phyloP scores from a whole-genome alignment of 1,140 invertebrate genomes.

The Anadara kagoshimensis region DNA sequence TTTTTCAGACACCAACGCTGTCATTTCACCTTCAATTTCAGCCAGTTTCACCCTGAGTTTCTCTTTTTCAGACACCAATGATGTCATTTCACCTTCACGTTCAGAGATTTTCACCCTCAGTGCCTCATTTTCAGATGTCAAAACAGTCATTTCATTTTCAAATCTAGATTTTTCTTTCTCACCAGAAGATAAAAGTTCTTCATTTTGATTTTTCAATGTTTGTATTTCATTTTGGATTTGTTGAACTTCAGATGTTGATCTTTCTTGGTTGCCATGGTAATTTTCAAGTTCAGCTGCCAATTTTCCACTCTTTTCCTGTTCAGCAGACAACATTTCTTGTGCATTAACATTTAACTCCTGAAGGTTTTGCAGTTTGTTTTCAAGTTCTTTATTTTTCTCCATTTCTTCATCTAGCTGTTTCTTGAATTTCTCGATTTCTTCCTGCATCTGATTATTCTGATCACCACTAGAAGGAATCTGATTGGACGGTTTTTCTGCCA shows the following conservation, averaged over 20 bases:
- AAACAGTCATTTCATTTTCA: neutral
- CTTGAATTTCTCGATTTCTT: constrained; percentile 34
- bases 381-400: constrained; percentile 4
- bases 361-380: constrained; percentile 24
- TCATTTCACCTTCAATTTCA: constrained; percentile 1
- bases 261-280: neutral
- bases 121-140: neutral
- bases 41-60: constrained; percentile 6
- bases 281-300: neutral
- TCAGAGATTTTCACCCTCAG: constrained; percentile 11
- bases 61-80: neutral
- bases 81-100: neutral
- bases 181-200: neutral
- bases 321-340: neutral
- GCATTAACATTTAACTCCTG: constrained; percentile 9
- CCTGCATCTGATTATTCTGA: constrained; percentile 3
- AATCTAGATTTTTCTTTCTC: neutral
- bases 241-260: neutral
- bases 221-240: neutral
- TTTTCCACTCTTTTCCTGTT: neutral
- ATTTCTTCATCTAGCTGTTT: neutral
- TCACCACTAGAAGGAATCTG: constrained; percentile 16
- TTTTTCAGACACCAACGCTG: neutral
- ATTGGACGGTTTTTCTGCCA: constrained; percentile 47
- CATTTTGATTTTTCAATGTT: neutral